phyloP scores from a whole-genome alignment of 1,140 invertebrate species.

The Drosophila pallidifrons region DNA sequence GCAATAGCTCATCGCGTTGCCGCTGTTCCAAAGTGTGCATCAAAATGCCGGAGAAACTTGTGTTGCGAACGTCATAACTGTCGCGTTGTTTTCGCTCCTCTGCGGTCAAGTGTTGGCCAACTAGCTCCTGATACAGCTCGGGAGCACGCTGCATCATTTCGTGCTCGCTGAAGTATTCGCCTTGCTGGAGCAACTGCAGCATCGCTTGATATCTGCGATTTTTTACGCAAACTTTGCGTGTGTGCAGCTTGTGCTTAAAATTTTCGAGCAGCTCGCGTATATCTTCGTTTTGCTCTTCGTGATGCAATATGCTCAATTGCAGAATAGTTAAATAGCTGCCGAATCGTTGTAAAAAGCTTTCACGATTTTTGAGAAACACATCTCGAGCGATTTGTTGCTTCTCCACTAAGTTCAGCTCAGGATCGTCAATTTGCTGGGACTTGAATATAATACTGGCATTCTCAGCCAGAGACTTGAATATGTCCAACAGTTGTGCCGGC shows the following conservation, averaged over 20 bases:
- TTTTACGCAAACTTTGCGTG: slow-evolving; percentile 87
- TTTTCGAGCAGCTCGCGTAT: slow-evolving; percentile 87
- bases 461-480: slow-evolving; percentile 61
- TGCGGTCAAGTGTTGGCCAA: slow-evolving; percentile 93
- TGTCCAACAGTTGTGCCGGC: slow-evolving; percentile 56
- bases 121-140: slow-evolving; percentile 93
- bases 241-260: slow-evolving; percentile 86
- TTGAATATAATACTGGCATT: slow-evolving; percentile 88
- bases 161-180: slow-evolving; percentile 94
- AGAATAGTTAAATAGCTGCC: slow-evolving; percentile 89
- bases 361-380: slow-evolving; percentile 88
- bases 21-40: slow-evolving; percentile 89
- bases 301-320: slow-evolving; percentile 89
- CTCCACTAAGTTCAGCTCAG: slow-evolving; percentile 89
- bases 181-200: slow-evolving; percentile 90
- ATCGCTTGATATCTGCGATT: slow-evolving; percentile 94
- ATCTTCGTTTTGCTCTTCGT: slow-evolving; percentile 86
- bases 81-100: slow-evolving; percentile 90
- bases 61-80: slow-evolving; percentile 86
- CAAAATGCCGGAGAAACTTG: slow-evolving; percentile 89
- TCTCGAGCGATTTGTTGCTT: slow-evolving; percentile 89
- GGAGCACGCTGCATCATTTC: slow-evolving; percentile 97
- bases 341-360: slow-evolving; percentile 91
- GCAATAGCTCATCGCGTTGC: slow-evolving; percentile 87
- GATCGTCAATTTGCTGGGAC: slow-evolving; percentile 92